Conservation (phyloP, 2,113 vertebrate genomes). For the Passer domesticus region DNA sequence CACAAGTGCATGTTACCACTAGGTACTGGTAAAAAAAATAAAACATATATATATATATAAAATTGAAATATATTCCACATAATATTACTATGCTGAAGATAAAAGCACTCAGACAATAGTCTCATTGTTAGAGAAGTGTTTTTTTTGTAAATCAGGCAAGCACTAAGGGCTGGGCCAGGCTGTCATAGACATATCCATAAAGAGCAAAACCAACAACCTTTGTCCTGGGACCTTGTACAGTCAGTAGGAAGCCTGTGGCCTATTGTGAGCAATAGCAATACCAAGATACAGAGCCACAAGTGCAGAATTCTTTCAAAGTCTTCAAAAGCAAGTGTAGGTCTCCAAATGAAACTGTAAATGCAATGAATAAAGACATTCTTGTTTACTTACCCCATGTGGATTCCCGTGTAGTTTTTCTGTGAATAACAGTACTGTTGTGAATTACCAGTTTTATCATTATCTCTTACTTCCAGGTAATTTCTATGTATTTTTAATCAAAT, state of each 20-base stretch:
- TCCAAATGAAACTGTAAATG: not conserved
- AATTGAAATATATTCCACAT: not conserved
- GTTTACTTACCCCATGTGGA: not conserved
- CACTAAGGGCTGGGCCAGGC: not conserved
- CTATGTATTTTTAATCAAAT: not conserved
- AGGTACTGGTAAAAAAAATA: not conserved
- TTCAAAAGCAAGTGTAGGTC: not conserved
- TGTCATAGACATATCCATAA: not conserved
- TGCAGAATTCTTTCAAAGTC: not conserved
- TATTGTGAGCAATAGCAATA: not conserved
- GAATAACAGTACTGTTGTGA: not conserved
- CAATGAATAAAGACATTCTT: not conserved
- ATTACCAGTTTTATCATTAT: not conserved
- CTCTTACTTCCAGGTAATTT: not conserved
- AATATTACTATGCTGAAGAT: not conserved
- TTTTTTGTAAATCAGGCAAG: not conserved
- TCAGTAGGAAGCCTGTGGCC: not conserved
- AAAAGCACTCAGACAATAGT: not conserved
- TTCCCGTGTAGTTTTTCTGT: not conserved
- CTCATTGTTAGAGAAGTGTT: fast-evolving
- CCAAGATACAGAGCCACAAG: not conserved
- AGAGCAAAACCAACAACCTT: not conserved
- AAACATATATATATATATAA: not conserved
- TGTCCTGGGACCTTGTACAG: not conserved
- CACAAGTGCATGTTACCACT: not conserved